Percentiles rank a stretch among this genome's conserved stretches.
These are phyloP conservation scores for Tapera naevia DNA, from an alignment of 2,797 vertebrate genomes.

Conservation along the genomic window DNA sequence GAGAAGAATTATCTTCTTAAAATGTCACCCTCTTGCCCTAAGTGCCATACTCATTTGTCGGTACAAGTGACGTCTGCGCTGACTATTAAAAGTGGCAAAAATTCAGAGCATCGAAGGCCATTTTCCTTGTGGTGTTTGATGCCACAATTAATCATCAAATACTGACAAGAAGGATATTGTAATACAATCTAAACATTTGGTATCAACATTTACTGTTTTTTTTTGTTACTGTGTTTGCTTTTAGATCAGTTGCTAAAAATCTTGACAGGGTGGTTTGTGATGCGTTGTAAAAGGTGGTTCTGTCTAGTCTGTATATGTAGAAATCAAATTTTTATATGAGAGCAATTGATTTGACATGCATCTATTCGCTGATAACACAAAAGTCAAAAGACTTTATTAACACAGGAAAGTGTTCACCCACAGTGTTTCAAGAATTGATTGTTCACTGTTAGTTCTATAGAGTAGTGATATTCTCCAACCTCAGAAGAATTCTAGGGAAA, in stretches of 20 bases:
- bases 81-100: background rate
- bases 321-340: background rate
- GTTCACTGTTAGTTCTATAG: background rate
- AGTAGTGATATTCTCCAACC: background rate
- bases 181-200: background rate
- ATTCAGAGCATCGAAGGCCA: background rate
- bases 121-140: background rate
- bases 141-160: background rate
- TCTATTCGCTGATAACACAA: background rate
- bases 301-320: background rate
- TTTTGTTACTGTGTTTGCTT: background rate
- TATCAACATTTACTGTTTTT: background rate
- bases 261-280: background rate
- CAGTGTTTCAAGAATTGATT: background rate
- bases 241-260: background rate
- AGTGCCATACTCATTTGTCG: background rate
- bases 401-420: background rate
- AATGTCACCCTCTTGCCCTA: background rate
- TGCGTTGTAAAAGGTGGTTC: background rate
- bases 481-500: background rate
- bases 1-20: background rate
- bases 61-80: background rate
- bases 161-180: background rate
- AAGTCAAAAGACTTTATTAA: background rate
- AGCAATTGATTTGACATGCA: background rate